phyloP scores from a whole-genome alignment of 2,113 vertebrate species.

The Toxostoma redivivum region DNA sequence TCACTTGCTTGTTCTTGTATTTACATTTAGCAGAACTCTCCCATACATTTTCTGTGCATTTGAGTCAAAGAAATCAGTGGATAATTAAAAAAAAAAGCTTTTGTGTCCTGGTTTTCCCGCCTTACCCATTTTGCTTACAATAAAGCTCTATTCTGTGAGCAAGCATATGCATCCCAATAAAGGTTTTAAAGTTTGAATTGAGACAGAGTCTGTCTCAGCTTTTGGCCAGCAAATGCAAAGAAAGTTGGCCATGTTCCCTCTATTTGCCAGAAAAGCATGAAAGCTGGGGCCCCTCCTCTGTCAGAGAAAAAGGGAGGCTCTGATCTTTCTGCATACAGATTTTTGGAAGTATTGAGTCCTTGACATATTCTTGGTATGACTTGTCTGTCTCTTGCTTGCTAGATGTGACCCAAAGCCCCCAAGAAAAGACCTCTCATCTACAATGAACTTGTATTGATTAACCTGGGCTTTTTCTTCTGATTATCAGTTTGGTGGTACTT shows the following conservation, averaged over 20 bases:
- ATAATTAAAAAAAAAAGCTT: background rate
- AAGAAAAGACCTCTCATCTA: background rate
- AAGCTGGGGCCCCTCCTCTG: conserved; percentile 6
- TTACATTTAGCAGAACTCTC: background rate
- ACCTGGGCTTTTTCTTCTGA: background rate
- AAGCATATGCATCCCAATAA: background rate
- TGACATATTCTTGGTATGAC: background rate
- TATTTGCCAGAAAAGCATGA: conserved; percentile 35
- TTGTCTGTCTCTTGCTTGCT: background rate
- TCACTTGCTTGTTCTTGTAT: background rate
- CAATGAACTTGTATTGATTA: background rate
- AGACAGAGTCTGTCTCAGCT: conserved; percentile 26
- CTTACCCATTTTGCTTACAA: background rate
- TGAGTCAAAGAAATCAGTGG: background rate
- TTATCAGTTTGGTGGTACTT: background rate
- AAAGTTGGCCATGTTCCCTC: conserved; percentile 35
- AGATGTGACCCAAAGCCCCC: background rate
- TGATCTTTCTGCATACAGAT: background rate
- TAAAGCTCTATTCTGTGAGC: background rate
- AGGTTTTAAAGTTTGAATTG: conserved; percentile 28
- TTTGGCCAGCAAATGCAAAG: conserved; percentile 20
- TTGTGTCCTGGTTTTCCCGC: background rate
- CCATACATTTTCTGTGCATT: background rate
- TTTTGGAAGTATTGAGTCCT: background rate
- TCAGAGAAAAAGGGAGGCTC: background rate